Percentiles rank a stretch among this genome's conserved stretches.
These are phyloP conservation scores for Zaprionus taronus DNA, from an alignment of 1,140 invertebrate species.

Conservation along the genomic window DNA sequence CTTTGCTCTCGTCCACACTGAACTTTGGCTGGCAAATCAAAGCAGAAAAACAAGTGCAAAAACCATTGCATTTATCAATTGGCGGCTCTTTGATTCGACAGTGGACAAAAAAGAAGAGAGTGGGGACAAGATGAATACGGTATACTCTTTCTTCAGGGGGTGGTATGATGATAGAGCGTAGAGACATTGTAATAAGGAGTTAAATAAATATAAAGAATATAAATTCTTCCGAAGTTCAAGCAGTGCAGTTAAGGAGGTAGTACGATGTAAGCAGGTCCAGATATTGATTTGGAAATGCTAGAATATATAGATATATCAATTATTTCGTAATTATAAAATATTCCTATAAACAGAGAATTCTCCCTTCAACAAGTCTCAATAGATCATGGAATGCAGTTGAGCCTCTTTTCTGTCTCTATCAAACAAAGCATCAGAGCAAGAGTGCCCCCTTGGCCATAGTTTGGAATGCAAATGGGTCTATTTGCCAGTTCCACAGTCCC, in stretches of 20 bases:
- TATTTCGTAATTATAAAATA: too few relatives aligned
- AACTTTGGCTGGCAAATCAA: constrained; percentile 56
- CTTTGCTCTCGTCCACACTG: constrained; percentile 9
- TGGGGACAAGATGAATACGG: background rate
- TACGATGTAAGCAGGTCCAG: too few relatives aligned
- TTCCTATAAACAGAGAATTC: background rate
- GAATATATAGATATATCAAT: too few relatives aligned
- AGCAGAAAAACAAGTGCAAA: constrained; percentile 11
- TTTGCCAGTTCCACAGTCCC: constrained; percentile 13
- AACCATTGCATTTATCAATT: constrained; percentile 43
- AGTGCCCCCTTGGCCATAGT: background rate
- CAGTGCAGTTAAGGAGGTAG: too few relatives aligned
- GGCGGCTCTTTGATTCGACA: constrained; percentile 39
- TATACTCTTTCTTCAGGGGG: constrained; percentile 9
- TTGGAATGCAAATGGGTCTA: constrained; percentile 39
- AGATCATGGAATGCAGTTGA: background rate
- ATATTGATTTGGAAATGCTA: too few relatives aligned
- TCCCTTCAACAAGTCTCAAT: background rate
- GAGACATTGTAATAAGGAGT: too few relatives aligned
- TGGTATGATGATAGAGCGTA: too few relatives aligned
- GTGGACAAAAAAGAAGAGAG: background rate
- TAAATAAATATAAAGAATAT: too few relatives aligned
- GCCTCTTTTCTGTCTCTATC: background rate
- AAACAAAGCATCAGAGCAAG: background rate
- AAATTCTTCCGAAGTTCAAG: too few relatives aligned